Evolutionary conservation across 2,797 vertebrate species (phyloP).

Genomic region (Cetoscarus ocellatus): DNA sequence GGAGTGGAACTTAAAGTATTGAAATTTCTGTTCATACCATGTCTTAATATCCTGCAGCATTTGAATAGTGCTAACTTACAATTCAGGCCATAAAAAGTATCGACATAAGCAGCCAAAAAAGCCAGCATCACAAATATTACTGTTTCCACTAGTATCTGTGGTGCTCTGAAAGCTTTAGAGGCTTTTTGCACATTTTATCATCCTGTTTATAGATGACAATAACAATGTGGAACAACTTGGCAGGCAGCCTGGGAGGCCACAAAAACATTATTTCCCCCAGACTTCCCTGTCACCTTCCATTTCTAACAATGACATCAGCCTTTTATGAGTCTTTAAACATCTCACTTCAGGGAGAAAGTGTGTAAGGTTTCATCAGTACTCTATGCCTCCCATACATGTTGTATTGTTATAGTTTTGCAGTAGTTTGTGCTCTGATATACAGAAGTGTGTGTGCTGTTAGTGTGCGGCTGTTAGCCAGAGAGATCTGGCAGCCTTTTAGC

Average conservation of each 20-base stretch:
- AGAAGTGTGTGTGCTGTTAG: constrained; percentile 33
- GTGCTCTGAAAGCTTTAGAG: constrained; percentile 28
- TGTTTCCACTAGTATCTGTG: constrained; percentile 1
- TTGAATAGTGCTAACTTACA: neutral
- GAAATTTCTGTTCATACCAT: too few species aligned
- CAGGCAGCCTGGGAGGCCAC: constrained; percentile 16
- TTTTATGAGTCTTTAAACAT: constrained; percentile 50
- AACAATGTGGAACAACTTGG: constrained; percentile 46
- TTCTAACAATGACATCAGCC: constrained; percentile 38
- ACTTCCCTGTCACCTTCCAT: constrained; percentile 46
- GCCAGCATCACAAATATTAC: constrained; percentile 9
- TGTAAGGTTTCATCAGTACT: neutral
- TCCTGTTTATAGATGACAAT: constrained; percentile 48
- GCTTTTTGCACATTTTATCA: constrained; percentile 36
- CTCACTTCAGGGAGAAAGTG: neutral
- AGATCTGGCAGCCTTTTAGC: constrained; percentile 45
- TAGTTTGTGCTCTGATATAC: constrained; percentile 1
- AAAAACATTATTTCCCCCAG: constrained; percentile 51
- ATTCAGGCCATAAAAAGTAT: neutral
- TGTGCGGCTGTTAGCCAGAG: constrained; percentile 45
- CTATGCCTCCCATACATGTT: neutral
- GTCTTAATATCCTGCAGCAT: constrained; percentile 4
- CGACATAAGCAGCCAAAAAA: constrained; percentile 18
- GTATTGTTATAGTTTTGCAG: neutral
- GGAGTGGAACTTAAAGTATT: too few species aligned